Base-by-base conservation (phyloP, 2,113 vertebrate genomes). In the Motacilla alba region DNA sequence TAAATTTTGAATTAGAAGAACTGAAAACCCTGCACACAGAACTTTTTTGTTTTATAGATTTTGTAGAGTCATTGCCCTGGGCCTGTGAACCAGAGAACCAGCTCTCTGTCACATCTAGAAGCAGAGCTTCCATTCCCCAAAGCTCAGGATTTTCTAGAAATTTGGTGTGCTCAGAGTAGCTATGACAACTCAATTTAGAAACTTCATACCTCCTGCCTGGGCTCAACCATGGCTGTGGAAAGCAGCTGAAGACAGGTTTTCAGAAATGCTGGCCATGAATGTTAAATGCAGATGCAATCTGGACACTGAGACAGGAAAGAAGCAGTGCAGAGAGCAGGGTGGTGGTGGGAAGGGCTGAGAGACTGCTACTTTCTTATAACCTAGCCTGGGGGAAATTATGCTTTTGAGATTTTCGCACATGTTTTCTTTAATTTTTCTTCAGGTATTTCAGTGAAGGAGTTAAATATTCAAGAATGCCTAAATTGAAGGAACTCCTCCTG, bases 141-240 rank as follows among this genome's bases (percentile, higher is more conserved):
- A 44, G 27, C 72, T 17, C 13, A 46, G 66, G 67, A 78, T 13
- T 80, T 88, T 83, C 49, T 63, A 39, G 80, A 80, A 86, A 62
- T 28, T 44, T 7, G 0, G n/a, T 83, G 31, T 49, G 22, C 20
- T 76, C 37, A 39, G 17, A 69, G 12, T 35, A 64, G 41, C 4
- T 69, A 27, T n/a, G 41, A 68, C 39, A 90, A 15, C 18, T 90
- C 70, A 68, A 2, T 68, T 78, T 44, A 76, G 41, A 28, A 91
- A 27, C 26, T 35, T 12, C 0, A 0, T 55, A 72, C 31, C 24
- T 63, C 30, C 30, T 50, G 28, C 26, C 17, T 67, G 47, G 15
- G 23, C 15, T 55, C 43, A 62, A 23, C 24, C 5, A 62, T 24
- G 43, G 16, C 27, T 53, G 11, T 68, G 55, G 47, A 89, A 93